Evolutionary conservation across 2,113 vertebrate genomes (phyloP).

Genomic region (Ailuropoda melanoleuca): DNA sequence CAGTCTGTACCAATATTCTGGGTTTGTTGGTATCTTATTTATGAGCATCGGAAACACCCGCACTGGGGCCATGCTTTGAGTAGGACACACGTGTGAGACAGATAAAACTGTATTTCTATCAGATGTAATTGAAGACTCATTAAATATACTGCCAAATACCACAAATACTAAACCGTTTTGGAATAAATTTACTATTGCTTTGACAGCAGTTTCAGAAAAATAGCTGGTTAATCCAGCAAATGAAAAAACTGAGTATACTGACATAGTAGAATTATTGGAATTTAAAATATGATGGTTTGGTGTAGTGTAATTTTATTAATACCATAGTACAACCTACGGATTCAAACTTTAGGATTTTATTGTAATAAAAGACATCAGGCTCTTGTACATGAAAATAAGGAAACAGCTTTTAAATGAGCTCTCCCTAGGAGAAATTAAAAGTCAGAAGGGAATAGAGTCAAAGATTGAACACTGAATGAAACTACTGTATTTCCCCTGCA

Average conservation of each 20-base stretch:
- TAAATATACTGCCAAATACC: slow-evolving; percentile 81
- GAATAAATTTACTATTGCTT: slow-evolving; percentile 77
- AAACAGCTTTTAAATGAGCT: slow-evolving; percentile 42
- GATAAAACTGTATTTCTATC: slow-evolving; percentile 82
- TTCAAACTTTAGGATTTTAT: slow-evolving; percentile 22
- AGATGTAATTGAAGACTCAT: slow-evolving; percentile 77
- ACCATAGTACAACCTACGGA: not conserved
- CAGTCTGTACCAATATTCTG: slow-evolving; percentile 67
- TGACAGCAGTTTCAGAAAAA: slow-evolving; percentile 81
- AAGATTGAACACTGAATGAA: not conserved
- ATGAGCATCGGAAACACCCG: slow-evolving; percentile 78
- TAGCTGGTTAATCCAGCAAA: slow-evolving; percentile 72
- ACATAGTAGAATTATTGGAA: slow-evolving; percentile 16
- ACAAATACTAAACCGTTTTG: slow-evolving; percentile 78
- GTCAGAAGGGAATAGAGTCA: not conserved
- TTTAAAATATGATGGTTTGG: slow-evolving; percentile 1
- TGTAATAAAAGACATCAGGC: slow-evolving; percentile 36
- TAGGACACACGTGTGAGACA: slow-evolving; percentile 78
- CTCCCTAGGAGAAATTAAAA: slow-evolving; percentile 16
- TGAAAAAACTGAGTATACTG: slow-evolving; percentile 34
- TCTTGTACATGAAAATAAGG: not conserved
- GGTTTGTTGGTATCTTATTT: slow-evolving; percentile 80
- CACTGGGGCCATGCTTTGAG: slow-evolving; percentile 70
- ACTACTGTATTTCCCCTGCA: not conserved
- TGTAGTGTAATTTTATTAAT: slow-evolving; percentile 44